Evolutionary conservation across 2,888 invertebrate genomes (phyloP).

Genomic region (Galerucella calmariensis): DNA sequence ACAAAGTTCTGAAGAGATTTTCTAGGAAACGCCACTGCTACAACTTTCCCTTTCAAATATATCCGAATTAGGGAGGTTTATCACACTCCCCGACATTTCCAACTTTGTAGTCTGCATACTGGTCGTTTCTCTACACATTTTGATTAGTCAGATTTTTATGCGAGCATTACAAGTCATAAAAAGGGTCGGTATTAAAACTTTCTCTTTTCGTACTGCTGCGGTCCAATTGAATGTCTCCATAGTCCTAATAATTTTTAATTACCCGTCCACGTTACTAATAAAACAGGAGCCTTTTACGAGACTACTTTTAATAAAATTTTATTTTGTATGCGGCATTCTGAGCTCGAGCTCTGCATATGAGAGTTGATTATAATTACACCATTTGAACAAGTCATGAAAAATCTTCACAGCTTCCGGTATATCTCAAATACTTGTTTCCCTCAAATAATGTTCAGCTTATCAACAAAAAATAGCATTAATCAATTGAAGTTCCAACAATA

Average conservation of each 20-base stretch:
- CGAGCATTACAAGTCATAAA: constrained; percentile 46
- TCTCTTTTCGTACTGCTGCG: constrained; percentile 31
- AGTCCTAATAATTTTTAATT: constrained; percentile 49
- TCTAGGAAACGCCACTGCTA: constrained; percentile 6
- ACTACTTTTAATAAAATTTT: constrained; percentile 44
- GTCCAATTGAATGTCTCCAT: constrained; percentile 43
- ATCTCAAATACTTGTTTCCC: not conserved
- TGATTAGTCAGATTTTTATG: constrained; percentile 55
- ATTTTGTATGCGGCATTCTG: constrained; percentile 35
- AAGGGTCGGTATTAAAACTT: constrained; percentile 43
- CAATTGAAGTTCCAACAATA: no score
- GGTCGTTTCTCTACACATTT: constrained; percentile 44
- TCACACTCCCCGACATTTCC: constrained; percentile 37
- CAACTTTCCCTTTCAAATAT: constrained; percentile 46
- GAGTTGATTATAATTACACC: constrained; percentile 7
- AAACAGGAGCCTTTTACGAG: constrained; percentile 44
- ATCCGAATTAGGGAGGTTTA: constrained; percentile 52
- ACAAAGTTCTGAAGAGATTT: not conserved
- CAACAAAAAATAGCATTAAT: no score
- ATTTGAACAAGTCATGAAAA: not conserved
- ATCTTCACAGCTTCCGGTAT: not conserved
- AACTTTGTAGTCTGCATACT: constrained; percentile 35
- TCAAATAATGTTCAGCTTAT: no score
- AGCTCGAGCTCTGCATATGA: not conserved
- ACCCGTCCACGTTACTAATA: constrained; percentile 43